phyloP scores from a whole-genome alignment of 2,113 vertebrate species.

The Pithys albifrons region DNA sequence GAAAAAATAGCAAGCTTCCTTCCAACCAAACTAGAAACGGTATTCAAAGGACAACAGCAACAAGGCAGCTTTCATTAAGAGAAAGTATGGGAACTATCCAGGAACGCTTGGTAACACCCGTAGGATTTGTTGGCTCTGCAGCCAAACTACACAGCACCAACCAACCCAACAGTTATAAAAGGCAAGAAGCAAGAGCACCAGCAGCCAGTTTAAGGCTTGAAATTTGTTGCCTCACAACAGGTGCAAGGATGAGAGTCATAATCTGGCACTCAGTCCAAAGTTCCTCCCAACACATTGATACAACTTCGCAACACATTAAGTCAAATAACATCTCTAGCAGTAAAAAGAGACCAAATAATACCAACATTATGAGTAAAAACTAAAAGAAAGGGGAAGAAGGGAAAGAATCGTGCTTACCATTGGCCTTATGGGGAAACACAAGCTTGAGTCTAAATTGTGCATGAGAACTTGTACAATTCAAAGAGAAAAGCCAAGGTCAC shows the following conservation, averaged over 20 bases:
- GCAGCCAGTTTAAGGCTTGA: neutral
- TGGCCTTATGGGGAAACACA: neutral
- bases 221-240: neutral
- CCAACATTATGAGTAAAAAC: neutral
- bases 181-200: neutral
- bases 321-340: neutral
- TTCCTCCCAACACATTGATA: neutral
- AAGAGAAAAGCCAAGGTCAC: neutral
- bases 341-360: neutral
- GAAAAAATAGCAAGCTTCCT: slow-evolving; percentile 19
- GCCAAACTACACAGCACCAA: neutral
- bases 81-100: slow-evolving; percentile 12
- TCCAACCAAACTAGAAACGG: neutral
- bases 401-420: neutral
- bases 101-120: neutral
- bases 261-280: neutral
- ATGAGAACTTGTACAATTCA: neutral
- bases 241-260: neutral
- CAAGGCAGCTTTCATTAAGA: neutral
- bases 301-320: fast-evolving
- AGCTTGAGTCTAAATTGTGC: neutral
- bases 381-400: neutral
- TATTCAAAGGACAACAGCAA: neutral
- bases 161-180: slow-evolving; percentile 16
- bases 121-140: neutral